Evolutionary conservation across 35 echinoderm and acorn worm genomes (phyloP).

Genomic region (Apostichopus californicus): DNA sequence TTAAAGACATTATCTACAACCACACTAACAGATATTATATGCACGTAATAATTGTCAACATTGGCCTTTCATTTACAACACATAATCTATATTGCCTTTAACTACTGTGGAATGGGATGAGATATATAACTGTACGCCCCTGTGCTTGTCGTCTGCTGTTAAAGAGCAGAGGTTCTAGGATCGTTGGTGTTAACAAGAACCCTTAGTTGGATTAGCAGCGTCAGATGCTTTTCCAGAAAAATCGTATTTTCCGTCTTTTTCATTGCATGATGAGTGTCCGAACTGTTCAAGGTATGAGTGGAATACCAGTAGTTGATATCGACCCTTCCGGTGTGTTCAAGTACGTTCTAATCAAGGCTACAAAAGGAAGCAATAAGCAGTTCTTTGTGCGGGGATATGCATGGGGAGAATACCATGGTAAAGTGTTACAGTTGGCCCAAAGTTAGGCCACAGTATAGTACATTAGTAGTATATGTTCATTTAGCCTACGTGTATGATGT

Average conservation of each 20-base stretch:
- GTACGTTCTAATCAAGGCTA: slow-evolving; percentile 31
- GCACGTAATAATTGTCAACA: too few species aligned
- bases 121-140: not conserved
- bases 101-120: not conserved
- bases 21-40: too few species aligned
- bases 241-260: not conserved
- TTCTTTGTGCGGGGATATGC: slow-evolving; percentile 11
- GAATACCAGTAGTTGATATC: slow-evolving; percentile 35
- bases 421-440: too few species aligned
- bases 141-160: slow-evolving; percentile 12
- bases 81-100: too few species aligned
- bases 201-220: not conserved
- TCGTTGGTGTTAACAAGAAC: not conserved
- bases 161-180: not conserved
- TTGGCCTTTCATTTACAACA: too few species aligned
- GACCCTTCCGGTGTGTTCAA: slow-evolving; percentile 39
- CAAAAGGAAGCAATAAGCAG: not conserved
- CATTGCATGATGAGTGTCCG: not conserved
- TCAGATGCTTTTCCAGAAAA: not conserved
- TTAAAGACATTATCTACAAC: too few species aligned
- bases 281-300: not conserved
- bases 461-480: too few species aligned
- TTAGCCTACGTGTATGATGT: too few species aligned
- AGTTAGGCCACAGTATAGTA: too few species aligned
- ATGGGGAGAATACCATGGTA: slow-evolving; percentile 37